A percentile compares a stretch with the other conserved stretches of the same genome.
Evolutionary conservation across 2,797 vertebrate genomes (phyloP).

Genomic region (Furcifer pardalis): DNA sequence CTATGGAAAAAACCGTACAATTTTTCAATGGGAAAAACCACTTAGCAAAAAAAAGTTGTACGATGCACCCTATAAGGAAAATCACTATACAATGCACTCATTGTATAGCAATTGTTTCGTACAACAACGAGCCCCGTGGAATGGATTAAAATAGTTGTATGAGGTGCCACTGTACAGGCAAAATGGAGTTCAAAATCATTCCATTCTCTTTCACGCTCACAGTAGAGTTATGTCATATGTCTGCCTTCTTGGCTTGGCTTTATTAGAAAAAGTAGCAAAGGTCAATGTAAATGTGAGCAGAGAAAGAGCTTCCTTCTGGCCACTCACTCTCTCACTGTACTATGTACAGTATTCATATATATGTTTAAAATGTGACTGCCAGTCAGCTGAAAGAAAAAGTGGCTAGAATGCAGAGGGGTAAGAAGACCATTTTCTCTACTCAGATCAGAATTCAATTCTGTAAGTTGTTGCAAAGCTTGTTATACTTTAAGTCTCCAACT

Average conservation of each 20-base stretch:
- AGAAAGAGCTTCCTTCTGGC: not conserved
- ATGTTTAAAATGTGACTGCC: not conserved
- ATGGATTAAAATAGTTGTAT: slow-evolving; percentile 42
- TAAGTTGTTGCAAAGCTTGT: not conserved
- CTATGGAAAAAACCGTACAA: no score
- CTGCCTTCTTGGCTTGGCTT: not conserved
- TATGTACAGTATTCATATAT: not conserved
- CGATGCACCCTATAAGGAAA: no score
- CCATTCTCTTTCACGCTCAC: not conserved
- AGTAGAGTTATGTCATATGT: not conserved
- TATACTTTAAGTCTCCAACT: not conserved
- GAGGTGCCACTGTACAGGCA: slow-evolving; percentile 39
- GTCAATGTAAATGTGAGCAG: not conserved
- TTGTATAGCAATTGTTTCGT: no score
- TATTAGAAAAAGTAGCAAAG: not conserved
- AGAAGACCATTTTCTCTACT: not conserved
- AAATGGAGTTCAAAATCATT: slow-evolving; percentile 45
- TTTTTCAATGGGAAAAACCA: no score
- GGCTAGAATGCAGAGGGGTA: not conserved
- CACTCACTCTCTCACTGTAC: slow-evolving; percentile 20
- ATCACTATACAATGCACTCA: no score
- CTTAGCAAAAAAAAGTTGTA: no score
- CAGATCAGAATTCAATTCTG: not conserved
- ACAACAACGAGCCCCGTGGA: no score
- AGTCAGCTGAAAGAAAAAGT: not conserved